Conservation (phyloP, 2,888 invertebrate genomes). For the Lamproptera curius region DNA sequence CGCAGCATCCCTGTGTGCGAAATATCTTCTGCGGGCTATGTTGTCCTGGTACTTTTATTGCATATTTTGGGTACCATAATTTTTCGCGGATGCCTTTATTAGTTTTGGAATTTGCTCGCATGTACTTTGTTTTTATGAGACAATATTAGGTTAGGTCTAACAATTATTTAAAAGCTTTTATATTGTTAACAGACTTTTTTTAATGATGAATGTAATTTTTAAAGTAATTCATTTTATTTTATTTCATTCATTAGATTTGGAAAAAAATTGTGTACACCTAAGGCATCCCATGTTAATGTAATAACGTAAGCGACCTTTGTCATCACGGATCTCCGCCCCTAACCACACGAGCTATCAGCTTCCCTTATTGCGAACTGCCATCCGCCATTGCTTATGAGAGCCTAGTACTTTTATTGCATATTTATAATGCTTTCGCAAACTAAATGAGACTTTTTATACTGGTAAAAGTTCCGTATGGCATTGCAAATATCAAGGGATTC, state of each 20-base stretch:
- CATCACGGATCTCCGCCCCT: conserved; percentile 38
- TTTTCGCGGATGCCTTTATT: background rate
- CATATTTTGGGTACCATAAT: conserved; percentile 41
- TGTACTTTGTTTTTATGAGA: background rate
- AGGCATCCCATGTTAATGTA: too few relatives aligned
- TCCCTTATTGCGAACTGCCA: conserved; percentile 64
- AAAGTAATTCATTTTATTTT: too few relatives aligned
- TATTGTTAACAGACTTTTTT: too few relatives aligned
- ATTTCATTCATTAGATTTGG: too few relatives aligned
- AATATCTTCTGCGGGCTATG: conserved; percentile 35
- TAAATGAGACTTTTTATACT: background rate
- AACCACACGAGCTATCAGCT: conserved; percentile 64
- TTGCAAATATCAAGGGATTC: too few relatives aligned
- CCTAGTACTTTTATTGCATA: conserved; percentile 74
- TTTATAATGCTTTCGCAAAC: conserved; percentile 56
- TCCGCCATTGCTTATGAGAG: conserved; percentile 45
- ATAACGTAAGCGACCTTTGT: conserved; percentile 5
- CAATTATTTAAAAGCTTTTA: too few relatives aligned
- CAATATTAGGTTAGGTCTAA: background rate
- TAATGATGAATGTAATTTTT: too few relatives aligned
- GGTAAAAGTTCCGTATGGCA: too few relatives aligned
- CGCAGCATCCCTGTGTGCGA: conserved; percentile 68
- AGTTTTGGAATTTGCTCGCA: background rate
- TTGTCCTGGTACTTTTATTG: conserved; percentile 63
- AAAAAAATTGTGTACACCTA: too few relatives aligned